Evolutionary conservation across 1,140 invertebrate species (phyloP), one percentile per base, ranked within the genome.

Genomic region (Ceratosolen fusciceps): DNA sequence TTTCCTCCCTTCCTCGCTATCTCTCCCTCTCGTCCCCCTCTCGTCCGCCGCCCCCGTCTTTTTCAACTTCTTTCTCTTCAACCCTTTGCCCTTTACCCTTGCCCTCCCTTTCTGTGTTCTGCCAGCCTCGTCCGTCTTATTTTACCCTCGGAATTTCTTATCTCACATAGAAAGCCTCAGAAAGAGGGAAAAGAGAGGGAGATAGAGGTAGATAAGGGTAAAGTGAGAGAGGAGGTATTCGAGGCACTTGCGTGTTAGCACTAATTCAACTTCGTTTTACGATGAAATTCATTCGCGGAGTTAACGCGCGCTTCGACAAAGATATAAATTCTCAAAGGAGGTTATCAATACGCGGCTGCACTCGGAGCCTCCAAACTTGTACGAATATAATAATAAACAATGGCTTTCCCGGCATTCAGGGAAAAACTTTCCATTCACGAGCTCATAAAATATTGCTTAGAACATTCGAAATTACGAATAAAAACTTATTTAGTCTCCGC

Each of bases 201-300:
- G n/a, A n/a, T n/a, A n/a, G n/a, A n/a, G n/a, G n/a, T n/a, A n/a
- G n/a, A n/a, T n/a, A n/a, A n/a, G n/a, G n/a, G n/a, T n/a, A n/a
- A n/a, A n/a, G n/a, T n/a, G n/a, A n/a, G n/a, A n/a, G n/a, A n/a
- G n/a, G n/a, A n/a, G n/a, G 19, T 37, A 65, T 2, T 65, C 29
- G 14, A 31, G 5, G 34, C 29, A 65, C 4, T 31, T 43, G 65
- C 65, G n/a, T 12, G 34, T 43, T 9, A 67, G 24, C n/a, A 39
- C 54, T 78, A 60, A 78, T 72, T 72, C 39, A 39, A 72, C 54
- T 78, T 77, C 37, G 39, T 71, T 71, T 77, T 78, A 78, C 39
- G 54, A 49, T 62, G 47, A 77, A 49, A 71, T 70, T 77, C 65
- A 43, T 77, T 77, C 24, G 65, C 12, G 0, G 19, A 47, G 39